phyloP scores from a whole-genome alignment of 2,888 invertebrate species.

The Fragum sueziense region DNA sequence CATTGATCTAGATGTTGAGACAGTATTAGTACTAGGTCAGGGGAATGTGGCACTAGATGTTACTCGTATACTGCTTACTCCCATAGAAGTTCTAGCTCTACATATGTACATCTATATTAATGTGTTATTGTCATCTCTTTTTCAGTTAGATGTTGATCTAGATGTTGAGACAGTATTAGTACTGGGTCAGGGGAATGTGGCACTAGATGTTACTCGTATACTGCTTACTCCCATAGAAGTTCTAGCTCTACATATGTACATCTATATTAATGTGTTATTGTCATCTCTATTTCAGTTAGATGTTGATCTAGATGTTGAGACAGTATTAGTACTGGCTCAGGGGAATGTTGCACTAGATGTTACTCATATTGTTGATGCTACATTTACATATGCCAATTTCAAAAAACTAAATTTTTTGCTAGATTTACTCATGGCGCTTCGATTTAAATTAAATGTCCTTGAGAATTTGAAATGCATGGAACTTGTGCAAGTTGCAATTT shows the following conservation, averaged over 20 bases:
- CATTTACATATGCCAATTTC: too few species aligned
- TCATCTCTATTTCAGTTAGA: too few species aligned
- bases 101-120: too few species aligned
- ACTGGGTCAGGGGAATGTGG: constrained; percentile 99
- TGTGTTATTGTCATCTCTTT: not conserved
- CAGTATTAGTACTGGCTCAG: constrained; percentile 94
- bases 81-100: constrained; percentile 89
- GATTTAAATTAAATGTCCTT: too few species aligned
- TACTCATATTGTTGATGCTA: too few species aligned
- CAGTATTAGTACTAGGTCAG: constrained; percentile 94
- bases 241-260: constrained; percentile 88
- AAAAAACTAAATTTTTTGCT: too few species aligned
- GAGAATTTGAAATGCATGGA: too few species aligned
- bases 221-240: constrained; percentile 91
- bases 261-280: too few species aligned
- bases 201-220: constrained; percentile 97
- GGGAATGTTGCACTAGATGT: constrained; percentile 99
- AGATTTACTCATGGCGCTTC: too few species aligned
- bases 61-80: constrained; percentile 94
- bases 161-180: constrained; percentile 88
- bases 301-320: constrained; percentile 84
- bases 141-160: too few species aligned
- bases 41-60: constrained; percentile 99
- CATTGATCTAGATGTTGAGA: constrained; percentile 84
- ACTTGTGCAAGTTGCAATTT: too few species aligned